phyloP scores from a whole-genome alignment of 2,113 vertebrate genomes.

The Hemiprocne comata region DNA sequence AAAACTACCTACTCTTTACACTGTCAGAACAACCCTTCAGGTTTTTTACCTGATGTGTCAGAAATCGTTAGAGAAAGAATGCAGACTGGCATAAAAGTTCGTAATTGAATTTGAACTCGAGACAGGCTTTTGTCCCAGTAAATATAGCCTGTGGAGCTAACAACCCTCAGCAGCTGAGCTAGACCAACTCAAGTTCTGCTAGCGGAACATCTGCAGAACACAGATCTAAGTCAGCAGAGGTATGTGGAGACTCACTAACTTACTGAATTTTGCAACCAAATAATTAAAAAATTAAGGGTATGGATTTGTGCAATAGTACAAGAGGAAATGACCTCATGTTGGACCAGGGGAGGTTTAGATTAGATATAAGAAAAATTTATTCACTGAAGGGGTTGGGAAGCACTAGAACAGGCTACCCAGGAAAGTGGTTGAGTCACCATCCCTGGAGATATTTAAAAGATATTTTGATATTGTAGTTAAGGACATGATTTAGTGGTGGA shows the following conservation, averaged over 20 bases:
- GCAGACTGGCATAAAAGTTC: background rate
- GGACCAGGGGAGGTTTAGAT: too few relatives aligned
- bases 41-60: background rate
- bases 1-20: background rate
- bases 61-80: background rate
- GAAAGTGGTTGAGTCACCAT: too few relatives aligned
- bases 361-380: too few relatives aligned
- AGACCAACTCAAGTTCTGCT: background rate
- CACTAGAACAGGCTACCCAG: too few relatives aligned
- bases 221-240: background rate
- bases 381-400: too few relatives aligned
- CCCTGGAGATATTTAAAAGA: too few relatives aligned
- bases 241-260: too few relatives aligned
- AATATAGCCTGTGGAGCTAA: rapidly evolving
- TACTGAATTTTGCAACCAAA: background rate
- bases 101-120: background rate
- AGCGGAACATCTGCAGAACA: background rate
- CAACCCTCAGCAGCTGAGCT: background rate
- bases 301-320: too few relatives aligned
- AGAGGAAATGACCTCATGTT: too few relatives aligned
- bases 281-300: background rate
- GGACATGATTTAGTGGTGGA: too few relatives aligned
- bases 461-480: too few relatives aligned
- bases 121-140: background rate
- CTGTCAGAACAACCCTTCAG: background rate